phyloP scores from a whole-genome alignment of 2,888 invertebrate species.

The Agriotes lineatus region DNA sequence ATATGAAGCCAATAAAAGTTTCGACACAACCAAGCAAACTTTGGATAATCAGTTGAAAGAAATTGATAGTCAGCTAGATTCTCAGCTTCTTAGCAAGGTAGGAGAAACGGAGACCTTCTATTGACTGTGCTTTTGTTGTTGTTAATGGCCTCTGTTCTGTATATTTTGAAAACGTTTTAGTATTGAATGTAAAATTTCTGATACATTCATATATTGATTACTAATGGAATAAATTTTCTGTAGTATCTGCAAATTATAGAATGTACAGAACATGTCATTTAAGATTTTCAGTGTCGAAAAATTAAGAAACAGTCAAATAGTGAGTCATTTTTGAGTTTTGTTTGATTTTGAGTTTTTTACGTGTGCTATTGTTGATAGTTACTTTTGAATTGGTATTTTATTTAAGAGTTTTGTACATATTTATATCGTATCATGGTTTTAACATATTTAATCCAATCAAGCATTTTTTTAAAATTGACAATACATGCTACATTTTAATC shows the following conservation, averaged over 20 bases:
- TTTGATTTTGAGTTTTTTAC: conserved; percentile 42
- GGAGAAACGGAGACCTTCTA: conserved; percentile 67
- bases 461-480: not conserved
- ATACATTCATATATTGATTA: too few species aligned
- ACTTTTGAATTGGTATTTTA: conserved; percentile 47
- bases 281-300: conserved; percentile 48
- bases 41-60: conserved; percentile 86
- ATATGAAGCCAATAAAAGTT: conserved; percentile 71
- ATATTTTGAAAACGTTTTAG: conserved; percentile 29
- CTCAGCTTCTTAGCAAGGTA: conserved; percentile 75
- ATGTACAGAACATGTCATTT: conserved; percentile 53
- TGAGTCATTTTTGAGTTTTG: conserved; percentile 54
- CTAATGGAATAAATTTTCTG: too few species aligned
- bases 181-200: too few species aligned
- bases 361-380: conserved; percentile 40
- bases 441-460: conserved; percentile 34
- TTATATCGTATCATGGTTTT: conserved; percentile 17
- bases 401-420: conserved; percentile 38
- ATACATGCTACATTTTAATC: too few species aligned
- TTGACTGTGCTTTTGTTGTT: conserved; percentile 57
- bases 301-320: conserved; percentile 56
- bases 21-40: conserved; percentile 81
- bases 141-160: conserved; percentile 42
- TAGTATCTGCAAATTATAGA: too few species aligned
- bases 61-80: conserved; percentile 82